Base-by-base conservation (phyloP, 2,113 vertebrate genomes). In the Perccottus glenii region DNA sequence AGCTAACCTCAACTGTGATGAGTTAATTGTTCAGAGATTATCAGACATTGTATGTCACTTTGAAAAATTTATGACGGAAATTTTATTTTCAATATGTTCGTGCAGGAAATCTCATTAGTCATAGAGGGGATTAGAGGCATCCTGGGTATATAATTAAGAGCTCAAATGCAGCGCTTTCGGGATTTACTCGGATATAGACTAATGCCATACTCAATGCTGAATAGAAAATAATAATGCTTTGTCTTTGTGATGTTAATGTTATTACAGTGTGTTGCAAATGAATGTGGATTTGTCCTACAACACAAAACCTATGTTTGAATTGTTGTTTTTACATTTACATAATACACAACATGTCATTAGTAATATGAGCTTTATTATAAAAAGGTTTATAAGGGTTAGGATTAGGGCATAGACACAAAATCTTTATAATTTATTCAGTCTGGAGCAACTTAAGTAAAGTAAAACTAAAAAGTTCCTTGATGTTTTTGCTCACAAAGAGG, bases 31-130 rank as follows among this genome's bases (percentile, higher is more conserved):
- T 33, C 43, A 15, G 0, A 56, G 49, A 15, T 36, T 52, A 50
- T 67, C 56, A 65, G 47, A 49, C 62, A 60, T n/a, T 50, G 50
- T 58, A 49, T 60, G 73, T 9, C 32, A 44, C 44, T 59, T 5
- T 32, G 12, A 71, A 60, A 40, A 6, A 53, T 35, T 53, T 3
- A 36, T 55, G 12, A 69, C 9, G 5, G 38, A 32, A 14, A 81
- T 82, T 73, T 71, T 65, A 62, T 35, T 52, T 50, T 65, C 53
- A 75, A 75, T 74, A 42, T 81, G 67, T 84, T 76, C 84, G 70
- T 75, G 63, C 9, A 35, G 68, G 60, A 55, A 80, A 83, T 75
- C 69, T 67, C 66, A 70, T 84, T 71, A 82, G 72, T 85, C 81
- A 84, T 78, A 81, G 47, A 19, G 62, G 32, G 76, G 78, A 85